Conservation (phyloP, 2,797 vertebrate genomes). For the Allobates femoralis region DNA sequence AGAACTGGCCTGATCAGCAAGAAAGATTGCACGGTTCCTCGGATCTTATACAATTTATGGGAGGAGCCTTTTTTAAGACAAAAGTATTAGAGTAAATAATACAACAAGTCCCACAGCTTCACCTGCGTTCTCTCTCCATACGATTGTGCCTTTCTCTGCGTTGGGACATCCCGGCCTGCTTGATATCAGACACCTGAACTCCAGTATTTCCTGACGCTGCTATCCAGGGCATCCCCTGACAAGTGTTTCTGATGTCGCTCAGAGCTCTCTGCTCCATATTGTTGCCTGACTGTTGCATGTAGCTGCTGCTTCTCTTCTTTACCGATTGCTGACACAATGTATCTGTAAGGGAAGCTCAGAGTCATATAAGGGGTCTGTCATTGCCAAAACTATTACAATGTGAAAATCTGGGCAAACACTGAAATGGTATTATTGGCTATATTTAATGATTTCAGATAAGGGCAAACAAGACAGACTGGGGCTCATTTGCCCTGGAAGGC, state of each 20-base stretch:
- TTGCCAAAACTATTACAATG: neutral
- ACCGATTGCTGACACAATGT: constrained; percentile 74
- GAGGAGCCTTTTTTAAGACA: too few species aligned
- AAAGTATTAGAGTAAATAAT: too few species aligned
- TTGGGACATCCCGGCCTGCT: constrained; percentile 72
- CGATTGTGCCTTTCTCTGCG: constrained; percentile 88
- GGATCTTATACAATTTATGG: too few species aligned
- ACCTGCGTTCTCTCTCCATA: constrained; percentile 84
- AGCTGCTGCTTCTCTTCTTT: constrained; percentile 70
- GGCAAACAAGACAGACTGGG: too few species aligned
- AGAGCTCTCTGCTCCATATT: constrained; percentile 70
- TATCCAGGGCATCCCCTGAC: constrained; percentile 61
- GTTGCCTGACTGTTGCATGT: constrained; percentile 66
- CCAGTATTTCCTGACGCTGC: constrained; percentile 64
- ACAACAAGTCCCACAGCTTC: constrained; percentile 19
- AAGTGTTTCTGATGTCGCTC: constrained; percentile 67
- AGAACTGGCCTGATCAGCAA: too few species aligned
- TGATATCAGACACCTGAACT: constrained; percentile 64
- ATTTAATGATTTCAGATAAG: neutral
- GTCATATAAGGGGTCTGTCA: neutral
- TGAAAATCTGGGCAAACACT: neutral
- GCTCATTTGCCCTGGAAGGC: too few species aligned
- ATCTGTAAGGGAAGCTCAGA: constrained; percentile 65
- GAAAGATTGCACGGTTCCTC: too few species aligned
- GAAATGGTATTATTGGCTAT: neutral